These are phyloP conservation scores for Dryadula phaetusa DNA, from an alignment of 2,888 invertebrate species.

Conservation along the genomic window DNA sequence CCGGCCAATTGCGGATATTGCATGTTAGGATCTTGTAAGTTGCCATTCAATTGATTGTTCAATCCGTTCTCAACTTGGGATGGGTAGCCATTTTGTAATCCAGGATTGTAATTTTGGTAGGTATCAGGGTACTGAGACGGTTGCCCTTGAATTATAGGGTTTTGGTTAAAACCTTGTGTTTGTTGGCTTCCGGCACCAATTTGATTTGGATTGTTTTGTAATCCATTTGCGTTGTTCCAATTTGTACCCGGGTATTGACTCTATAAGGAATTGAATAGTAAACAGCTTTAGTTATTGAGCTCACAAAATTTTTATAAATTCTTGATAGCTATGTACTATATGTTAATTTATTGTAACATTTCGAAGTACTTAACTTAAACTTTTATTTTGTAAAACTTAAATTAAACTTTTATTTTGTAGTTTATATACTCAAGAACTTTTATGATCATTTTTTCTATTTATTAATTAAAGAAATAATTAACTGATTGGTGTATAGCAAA, in stretches of 20 bases:
- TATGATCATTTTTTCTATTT: no score
- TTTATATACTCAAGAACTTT: no score
- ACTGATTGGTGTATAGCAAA: no score
- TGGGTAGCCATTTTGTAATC: slow-evolving; percentile 34
- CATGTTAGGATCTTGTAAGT: slow-evolving; percentile 15
- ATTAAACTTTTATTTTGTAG: no score
- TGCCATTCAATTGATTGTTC: slow-evolving; percentile 31
- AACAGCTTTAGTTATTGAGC: not conserved
- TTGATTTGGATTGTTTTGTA: slow-evolving; percentile 32
- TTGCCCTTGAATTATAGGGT: slow-evolving; percentile 42
- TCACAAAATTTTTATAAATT: not conserved
- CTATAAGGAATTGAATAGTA: slow-evolving; percentile 13
- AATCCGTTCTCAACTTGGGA: slow-evolving; percentile 29
- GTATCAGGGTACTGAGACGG: slow-evolving; percentile 42
- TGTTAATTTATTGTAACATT: not conserved
- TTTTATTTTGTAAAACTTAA: no score
- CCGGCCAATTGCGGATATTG: slow-evolving; percentile 9
- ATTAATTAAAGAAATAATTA: no score
- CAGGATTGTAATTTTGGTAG: slow-evolving; percentile 37
- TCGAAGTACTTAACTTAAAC: not conserved
- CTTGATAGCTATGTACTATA: not conserved
- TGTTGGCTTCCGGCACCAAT: slow-evolving; percentile 29
- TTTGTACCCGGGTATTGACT: not conserved
- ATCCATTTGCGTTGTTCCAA: slow-evolving; percentile 28
- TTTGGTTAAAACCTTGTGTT: slow-evolving; percentile 41